Conservation (phyloP, 2,113 vertebrate genomes). For the Hepsetus odoe region DNA sequence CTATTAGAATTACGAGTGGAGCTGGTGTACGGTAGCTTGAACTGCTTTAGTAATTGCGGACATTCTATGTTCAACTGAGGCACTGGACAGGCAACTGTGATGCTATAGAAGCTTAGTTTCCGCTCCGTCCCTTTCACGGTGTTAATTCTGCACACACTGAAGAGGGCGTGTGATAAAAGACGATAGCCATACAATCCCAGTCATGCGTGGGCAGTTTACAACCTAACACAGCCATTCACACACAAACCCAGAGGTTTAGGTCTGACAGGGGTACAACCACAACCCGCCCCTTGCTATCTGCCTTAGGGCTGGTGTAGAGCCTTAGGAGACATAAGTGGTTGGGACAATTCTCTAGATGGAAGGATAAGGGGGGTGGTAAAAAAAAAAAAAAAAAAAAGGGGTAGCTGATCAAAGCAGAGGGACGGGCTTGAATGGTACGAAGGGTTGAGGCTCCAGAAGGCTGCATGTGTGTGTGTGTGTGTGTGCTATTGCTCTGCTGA, state of each 20-base stretch:
- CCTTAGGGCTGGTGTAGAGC: neutral
- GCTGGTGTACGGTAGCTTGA: neutral
- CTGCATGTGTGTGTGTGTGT: neutral
- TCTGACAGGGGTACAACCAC: neutral
- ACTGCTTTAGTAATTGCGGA: neutral
- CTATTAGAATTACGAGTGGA: too few relatives aligned
- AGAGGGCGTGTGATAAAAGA: conserved; percentile 11
- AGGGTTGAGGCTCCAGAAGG: conserved; percentile 9
- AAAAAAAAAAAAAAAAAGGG: conserved; percentile 53
- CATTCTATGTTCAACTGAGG: neutral
- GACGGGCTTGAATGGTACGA: conserved; percentile 18
- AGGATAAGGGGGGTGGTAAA: conserved; percentile 39
- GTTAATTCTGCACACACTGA: neutral
- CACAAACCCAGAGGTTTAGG: conserved; percentile 21
- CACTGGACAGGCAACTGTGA: neutral
- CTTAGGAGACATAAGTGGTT: conserved; percentile 13
- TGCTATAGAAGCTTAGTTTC: neutral
- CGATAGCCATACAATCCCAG: conserved; percentile 34
- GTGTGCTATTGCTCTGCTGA: conserved; percentile 24
- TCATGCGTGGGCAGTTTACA: conserved; percentile 31
- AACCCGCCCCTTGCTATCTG: conserved; percentile 25
- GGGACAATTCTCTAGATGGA: conserved; percentile 39
- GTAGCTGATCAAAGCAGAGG: conserved; percentile 42
- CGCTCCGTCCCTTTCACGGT: neutral
- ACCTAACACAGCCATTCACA: conserved; percentile 28